These are phyloP conservation scores for Megalops atlanticus DNA, from an alignment of 2,113 vertebrate species.

Conservation along the genomic window DNA sequence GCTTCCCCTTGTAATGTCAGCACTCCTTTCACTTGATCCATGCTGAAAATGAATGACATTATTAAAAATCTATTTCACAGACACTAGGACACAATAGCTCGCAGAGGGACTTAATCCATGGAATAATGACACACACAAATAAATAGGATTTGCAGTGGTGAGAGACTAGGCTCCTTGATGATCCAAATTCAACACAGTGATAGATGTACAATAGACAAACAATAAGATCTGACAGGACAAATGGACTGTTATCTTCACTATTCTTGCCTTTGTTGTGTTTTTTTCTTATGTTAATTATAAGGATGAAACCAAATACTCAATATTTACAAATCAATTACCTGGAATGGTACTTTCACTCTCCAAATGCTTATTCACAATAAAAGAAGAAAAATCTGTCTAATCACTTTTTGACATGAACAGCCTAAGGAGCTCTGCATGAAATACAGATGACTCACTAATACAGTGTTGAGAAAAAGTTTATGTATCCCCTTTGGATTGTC, in stretches of 20 bases:
- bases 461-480: too few relatives aligned
- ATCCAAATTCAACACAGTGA: too few relatives aligned
- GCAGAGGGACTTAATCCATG: neutral
- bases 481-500: too few relatives aligned
- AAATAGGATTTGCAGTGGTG: too few relatives aligned
- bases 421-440: too few relatives aligned
- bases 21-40: slow-evolving; percentile 95
- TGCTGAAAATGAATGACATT: slow-evolving; percentile 67
- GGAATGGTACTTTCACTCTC: too few relatives aligned
- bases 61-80: neutral
- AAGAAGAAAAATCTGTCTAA: neutral
- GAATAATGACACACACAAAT: neutral
- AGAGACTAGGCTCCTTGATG: neutral
- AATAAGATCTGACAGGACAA: too few relatives aligned
- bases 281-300: neutral
- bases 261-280: neutral
- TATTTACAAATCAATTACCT: neutral
- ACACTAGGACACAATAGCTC: neutral
- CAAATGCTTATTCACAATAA: too few relatives aligned
- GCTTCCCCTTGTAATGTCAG: slow-evolving; percentile 94
- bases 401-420: too few relatives aligned
- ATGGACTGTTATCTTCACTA: too few relatives aligned
- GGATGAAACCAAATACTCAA: neutral
- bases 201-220: too few relatives aligned
- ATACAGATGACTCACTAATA: too few relatives aligned